Conservation (phyloP, 2,113 vertebrate genomes). For the Erpornis zantholeuca region DNA sequence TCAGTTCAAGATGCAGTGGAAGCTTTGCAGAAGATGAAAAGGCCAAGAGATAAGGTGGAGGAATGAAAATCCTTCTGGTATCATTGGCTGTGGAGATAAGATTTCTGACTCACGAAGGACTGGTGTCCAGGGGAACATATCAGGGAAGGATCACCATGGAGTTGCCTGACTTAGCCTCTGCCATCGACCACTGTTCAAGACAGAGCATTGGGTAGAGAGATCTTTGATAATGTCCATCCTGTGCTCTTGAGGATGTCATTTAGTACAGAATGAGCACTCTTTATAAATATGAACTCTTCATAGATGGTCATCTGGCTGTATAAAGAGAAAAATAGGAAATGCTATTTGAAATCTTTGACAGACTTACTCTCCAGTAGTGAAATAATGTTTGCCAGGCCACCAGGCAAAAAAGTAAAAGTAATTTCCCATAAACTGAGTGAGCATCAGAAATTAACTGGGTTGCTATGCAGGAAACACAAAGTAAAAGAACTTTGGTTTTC, state of each 20-base stretch:
- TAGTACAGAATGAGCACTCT: background rate
- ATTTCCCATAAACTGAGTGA: background rate
- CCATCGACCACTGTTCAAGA: fast-evolving
- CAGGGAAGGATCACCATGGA: background rate
- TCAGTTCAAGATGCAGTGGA: background rate
- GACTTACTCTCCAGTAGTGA: background rate
- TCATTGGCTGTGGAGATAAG: background rate
- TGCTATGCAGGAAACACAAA: background rate
- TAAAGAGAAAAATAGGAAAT: background rate
- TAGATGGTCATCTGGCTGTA: background rate
- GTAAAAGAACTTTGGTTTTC: background rate
- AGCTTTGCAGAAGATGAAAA: background rate
- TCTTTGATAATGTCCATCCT: background rate
- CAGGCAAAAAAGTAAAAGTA: background rate
- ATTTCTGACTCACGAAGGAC: background rate
- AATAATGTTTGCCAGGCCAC: background rate
- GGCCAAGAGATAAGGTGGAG: background rate
- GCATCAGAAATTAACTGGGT: background rate
- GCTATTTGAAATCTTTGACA: background rate
- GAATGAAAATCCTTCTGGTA: background rate
- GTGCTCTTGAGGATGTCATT: background rate
- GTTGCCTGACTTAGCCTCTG: background rate
- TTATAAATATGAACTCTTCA: background rate
- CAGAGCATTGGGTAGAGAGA: background rate
- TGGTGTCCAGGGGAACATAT: background rate